Conservation (phyloP, 2,113 vertebrate species). For the Chiloscyllium plagiosum region DNA sequence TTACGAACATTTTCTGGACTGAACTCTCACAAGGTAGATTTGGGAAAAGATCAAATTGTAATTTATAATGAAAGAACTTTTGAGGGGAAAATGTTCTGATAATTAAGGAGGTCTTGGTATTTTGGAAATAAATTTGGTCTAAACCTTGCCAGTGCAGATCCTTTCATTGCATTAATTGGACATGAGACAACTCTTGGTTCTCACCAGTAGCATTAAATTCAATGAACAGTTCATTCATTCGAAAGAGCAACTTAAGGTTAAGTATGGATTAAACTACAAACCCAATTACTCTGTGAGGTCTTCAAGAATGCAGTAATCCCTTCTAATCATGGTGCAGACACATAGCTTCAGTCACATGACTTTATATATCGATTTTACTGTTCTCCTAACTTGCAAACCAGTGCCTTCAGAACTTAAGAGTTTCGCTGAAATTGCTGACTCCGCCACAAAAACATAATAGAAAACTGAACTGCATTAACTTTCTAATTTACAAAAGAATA, state of each 20-base stretch:
- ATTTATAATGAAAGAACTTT: not conserved
- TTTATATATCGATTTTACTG: not conserved
- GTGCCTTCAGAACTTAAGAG: not conserved
- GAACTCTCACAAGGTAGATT: not conserved
- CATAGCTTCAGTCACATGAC: not conserved
- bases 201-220: not conserved
- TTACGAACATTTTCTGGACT: not conserved
- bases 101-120: not conserved
- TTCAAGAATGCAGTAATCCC: not conserved
- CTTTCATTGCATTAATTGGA: not conserved
- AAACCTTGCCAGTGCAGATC: not conserved
- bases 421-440: not conserved
- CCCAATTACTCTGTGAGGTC: not conserved
- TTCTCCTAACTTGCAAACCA: not conserved
- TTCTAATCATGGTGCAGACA: not conserved
- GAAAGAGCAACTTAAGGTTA: conserved; percentile 23
- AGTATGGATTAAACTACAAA: conserved; percentile 12
- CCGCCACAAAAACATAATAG: not conserved
- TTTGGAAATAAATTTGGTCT: not conserved
- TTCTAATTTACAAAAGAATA: not conserved
- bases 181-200: not conserved
- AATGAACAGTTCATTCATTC: not conserved
- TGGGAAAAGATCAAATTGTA: not conserved
- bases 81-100: not conserved
- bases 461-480: not conserved